phyloP scores from a whole-genome alignment of 2,888 invertebrate genomes.

The Agriotes lineatus region DNA sequence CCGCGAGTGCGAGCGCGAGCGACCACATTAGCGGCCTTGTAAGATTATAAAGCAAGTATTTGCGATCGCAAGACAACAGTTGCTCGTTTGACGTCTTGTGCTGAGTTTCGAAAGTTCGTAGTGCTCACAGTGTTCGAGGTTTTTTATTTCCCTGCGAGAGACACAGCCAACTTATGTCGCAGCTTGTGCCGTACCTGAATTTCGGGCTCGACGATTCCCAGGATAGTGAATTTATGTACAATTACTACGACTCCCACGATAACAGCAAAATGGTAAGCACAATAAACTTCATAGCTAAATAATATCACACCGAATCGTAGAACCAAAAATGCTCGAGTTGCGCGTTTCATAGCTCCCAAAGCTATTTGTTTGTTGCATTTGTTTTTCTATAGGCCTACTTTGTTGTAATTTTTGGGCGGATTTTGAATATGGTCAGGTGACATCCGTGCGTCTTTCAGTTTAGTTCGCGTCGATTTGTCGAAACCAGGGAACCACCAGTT shows the following conservation, averaged over 20 bases:
- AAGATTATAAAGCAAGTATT: constrained; percentile 55
- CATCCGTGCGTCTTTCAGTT: too few species aligned
- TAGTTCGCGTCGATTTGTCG: too few species aligned
- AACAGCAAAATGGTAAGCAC: constrained; percentile 59
- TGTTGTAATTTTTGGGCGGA: too few species aligned
- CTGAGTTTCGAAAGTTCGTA: constrained; percentile 12
- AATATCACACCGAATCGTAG: background rate
- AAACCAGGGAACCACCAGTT: too few species aligned
- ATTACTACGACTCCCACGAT: constrained; percentile 49
- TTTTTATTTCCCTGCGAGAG: constrained; percentile 15
- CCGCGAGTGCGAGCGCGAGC: constrained; percentile 27
- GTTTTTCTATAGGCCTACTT: too few species aligned
- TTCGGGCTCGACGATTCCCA: constrained; percentile 61
- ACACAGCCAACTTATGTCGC: constrained; percentile 71
- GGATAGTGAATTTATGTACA: constrained; percentile 57
- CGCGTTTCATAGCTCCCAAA: too few species aligned
- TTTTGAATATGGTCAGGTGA: too few species aligned
- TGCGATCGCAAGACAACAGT: constrained; percentile 53
- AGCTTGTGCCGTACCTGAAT: constrained; percentile 71
- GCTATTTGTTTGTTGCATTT: too few species aligned
- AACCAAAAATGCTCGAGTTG: too few species aligned
- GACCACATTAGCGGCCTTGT: constrained; percentile 49
- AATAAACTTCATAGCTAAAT: background rate
- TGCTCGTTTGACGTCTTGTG: constrained; percentile 39
- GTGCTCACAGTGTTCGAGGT: constrained; percentile 12